phyloP scores from a whole-genome alignment of 2,888 invertebrate species.

The Iphiclides podalirius region DNA sequence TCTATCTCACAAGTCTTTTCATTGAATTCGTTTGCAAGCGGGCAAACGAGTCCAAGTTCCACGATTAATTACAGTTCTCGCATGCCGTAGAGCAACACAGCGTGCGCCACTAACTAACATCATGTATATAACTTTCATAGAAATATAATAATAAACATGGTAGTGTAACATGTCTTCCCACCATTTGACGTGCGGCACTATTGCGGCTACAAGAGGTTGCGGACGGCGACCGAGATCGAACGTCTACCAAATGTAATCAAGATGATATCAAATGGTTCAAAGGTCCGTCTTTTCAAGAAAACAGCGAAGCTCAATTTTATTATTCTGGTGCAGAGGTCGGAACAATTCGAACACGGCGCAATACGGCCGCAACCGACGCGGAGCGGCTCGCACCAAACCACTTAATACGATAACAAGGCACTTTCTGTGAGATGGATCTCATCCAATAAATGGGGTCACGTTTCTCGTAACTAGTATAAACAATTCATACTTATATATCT shows the following conservation, averaged over 20 bases:
- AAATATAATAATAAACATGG: conserved; percentile 9
- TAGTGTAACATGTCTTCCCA: not conserved
- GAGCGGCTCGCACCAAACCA: not conserved
- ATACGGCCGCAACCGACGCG: not conserved
- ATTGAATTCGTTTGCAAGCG: conserved; percentile 5
- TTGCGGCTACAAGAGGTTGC: no score
- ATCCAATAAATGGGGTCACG: not conserved
- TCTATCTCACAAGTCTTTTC: not conserved
- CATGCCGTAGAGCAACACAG: no score
- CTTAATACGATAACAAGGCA: conserved; percentile 1
- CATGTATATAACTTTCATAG: conserved; percentile 1
- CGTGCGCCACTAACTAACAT: not conserved
- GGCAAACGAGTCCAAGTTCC: conserved; percentile 4
- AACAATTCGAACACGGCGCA: not conserved
- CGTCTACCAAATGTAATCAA: no score
- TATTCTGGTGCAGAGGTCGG: no score
- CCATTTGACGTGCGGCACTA: no score
- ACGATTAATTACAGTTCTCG: no score
- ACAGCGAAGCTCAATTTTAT: no score
- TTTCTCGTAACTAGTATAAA: not conserved
- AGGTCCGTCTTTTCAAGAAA: no score
- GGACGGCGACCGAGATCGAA: no score
- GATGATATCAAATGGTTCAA: no score
- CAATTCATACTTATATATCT: not conserved
- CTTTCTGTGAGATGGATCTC: conserved; percentile 3